Evolutionary conservation across 53 echinoderm and acorn worm genomes (phyloP), one percentile per base, ranked within the genome.

Genomic region (Pentamera pediparva): DNA sequence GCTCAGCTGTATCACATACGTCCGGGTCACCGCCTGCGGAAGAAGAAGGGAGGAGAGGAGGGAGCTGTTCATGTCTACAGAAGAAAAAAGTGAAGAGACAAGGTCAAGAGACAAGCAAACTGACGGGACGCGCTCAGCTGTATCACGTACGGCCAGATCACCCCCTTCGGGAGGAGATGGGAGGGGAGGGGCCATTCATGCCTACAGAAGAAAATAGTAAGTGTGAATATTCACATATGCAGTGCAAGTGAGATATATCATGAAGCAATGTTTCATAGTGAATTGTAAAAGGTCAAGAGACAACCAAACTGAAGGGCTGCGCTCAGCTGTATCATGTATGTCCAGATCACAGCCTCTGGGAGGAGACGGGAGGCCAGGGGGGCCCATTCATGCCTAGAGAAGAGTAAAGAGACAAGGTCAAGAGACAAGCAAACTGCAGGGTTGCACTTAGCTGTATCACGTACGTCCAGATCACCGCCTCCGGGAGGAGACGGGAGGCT

Each of bases 381-480:
- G 89, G 95, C 32, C 95, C 89, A 57, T 95, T 95, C 32, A 85
- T 74, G 36, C 85, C 95, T 75, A 75, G 30, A 29, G 24, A 72
- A 6, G 54, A 54, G 27, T n/a, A n/a, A n/a, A n/a, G n/a, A n/a
- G n/a, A n/a, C n/a, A n/a, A n/a, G n/a, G n/a, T n/a, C n/a, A n/a
- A n/a, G n/a, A n/a, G n/a, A n/a, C n/a, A n/a, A n/a, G n/a, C n/a
- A n/a, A n/a, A n/a, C n/a, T n/a, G n/a, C 32, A 95, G 81, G 27
- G 95, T 87, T 2, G 95, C 90, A 59, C 87, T 87, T 6, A 95
- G 87, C 79, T 95, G 95, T 39, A 95, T 87, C 8, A 95, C 75
- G 58, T 95, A 95, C 24, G 90, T 95, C 95, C 95, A 95, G 59
- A 95, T 87, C 7, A 95, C 64, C 34, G 87, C 84, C 85, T 95